Evolutionary conservation across 2,888 invertebrate species (phyloP).

Genomic region (Dasypogon diadema): DNA sequence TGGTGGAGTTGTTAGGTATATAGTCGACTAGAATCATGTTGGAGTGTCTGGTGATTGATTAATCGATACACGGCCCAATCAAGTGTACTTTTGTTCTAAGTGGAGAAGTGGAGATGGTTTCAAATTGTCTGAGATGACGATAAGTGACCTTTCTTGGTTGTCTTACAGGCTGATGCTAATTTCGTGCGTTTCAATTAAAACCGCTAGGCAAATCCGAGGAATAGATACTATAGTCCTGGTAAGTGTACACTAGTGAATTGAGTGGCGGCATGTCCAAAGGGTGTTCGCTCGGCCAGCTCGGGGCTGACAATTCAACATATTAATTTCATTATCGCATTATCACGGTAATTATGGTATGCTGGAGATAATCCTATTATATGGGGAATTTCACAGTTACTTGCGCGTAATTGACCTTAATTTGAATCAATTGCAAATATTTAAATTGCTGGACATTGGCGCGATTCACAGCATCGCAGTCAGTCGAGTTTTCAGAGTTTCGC

Average conservation of each 20-base stretch:
- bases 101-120: conserved; percentile 8
- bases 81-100: conserved; percentile 11
- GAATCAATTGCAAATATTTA: conserved; percentile 16
- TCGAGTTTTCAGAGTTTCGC: no score
- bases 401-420: conserved; percentile 18
- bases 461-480: no score
- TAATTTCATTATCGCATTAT: conserved; percentile 37
- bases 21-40: not conserved
- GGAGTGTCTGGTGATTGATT: conserved; percentile 15
- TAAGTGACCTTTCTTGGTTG: not conserved
- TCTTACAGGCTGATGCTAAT: not conserved
- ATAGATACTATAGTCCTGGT: not conserved
- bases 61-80: conserved; percentile 10
- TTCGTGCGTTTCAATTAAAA: not conserved
- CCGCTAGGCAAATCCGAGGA: not conserved
- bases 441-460: not conserved
- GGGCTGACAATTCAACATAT: not conserved
- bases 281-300: not conserved
- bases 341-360: conserved; percentile 1
- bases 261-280: not conserved
- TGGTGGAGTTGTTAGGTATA: not conserved
- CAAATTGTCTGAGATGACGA: conserved; percentile 24
- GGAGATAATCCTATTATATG: conserved; percentile 1
- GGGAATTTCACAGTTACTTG: conserved; percentile 16
- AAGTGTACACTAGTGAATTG: not conserved